Evolutionary conservation across 2,888 invertebrate species (phyloP), one percentile per base, ranked within the genome.

Genomic region (Hypomecis punctinalis): DNA sequence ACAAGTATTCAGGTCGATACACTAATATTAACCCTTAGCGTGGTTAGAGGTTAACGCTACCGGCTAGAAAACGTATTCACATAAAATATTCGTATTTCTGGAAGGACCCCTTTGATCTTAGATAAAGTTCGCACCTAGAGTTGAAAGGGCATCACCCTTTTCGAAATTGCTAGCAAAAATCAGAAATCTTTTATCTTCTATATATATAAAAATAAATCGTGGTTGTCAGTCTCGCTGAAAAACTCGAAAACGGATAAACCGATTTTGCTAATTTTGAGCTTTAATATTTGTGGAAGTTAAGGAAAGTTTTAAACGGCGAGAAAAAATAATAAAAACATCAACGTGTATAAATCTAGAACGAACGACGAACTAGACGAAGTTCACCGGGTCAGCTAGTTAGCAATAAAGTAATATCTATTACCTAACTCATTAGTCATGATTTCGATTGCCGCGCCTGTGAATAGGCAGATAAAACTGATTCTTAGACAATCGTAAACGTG

Each of bases 111-210:
- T 43, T 54, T 11, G 33, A 45, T 52, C 39, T 23, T 39, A 52
- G 59, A 60, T 60, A 40, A 60, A 46, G 53, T 46, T 42, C 13
- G 13, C 13, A 60, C n/a, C 6, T 5, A n/a, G 48, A 48, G 40
- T 35, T 42, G 13, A 36, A 39, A 61, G 48, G 36, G 53, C 36
- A 54, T 23, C 23, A 23, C 23, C 23, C 23, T 23, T 23, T 23
- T 23, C 23, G 1, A 23, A 23, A 23, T 23, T 23, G 23, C 23
- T 23, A 23, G 23, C n/a, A n/a, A n/a, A n/a, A n/a, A n/a, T n/a
- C n/a, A n/a, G n/a, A n/a, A n/a, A n/a, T n/a, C n/a, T n/a, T n/a
- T n/a, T n/a, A n/a, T n/a, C n/a, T n/a, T n/a, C n/a, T n/a, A n/a
- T n/a, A n/a, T n/a, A n/a, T n/a, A n/a, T n/a, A n/a, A n/a, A n/a